Percentiles rank a stretch among this genome's conserved stretches.
Conservation (phyloP, 2,888 invertebrate species). For the Drosophila buzzatii region DNA sequence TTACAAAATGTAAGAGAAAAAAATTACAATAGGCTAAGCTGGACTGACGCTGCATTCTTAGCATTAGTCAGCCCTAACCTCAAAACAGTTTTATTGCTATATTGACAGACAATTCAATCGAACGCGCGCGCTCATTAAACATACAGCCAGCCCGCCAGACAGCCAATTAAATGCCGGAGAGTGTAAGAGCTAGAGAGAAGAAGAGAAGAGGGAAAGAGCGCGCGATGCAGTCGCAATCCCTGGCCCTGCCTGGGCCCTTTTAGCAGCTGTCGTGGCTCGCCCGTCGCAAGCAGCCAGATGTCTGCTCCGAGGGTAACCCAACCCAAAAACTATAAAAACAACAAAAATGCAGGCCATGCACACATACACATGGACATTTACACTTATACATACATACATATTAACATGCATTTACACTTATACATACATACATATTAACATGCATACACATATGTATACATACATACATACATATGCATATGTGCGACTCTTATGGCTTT, state of each 20-base stretch:
- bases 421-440: too few species aligned
- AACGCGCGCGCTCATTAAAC: slow-evolving; percentile 49
- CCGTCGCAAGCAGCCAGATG: slow-evolving; percentile 61
- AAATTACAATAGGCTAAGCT: neutral
- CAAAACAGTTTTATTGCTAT: slow-evolving; percentile 59
- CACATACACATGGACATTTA: slow-evolving; percentile 8
- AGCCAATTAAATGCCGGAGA: slow-evolving; percentile 50
- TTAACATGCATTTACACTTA: too few species aligned
- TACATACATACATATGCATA: neutral
- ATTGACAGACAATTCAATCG: slow-evolving; percentile 70
- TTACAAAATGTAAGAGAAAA: slow-evolving; percentile 14
- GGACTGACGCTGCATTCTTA: slow-evolving; percentile 26
- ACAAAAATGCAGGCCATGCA: slow-evolving; percentile 42
- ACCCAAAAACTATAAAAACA: slow-evolving; percentile 68
- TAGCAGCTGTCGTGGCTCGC: slow-evolving; percentile 62
- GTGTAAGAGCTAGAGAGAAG: slow-evolving; percentile 1
- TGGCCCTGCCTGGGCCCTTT: slow-evolving; percentile 45
- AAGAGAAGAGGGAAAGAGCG: slow-evolving; percentile 5
- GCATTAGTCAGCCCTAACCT: slow-evolving; percentile 47
- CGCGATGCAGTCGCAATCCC: slow-evolving; percentile 18
- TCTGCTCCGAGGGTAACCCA: slow-evolving; percentile 51
- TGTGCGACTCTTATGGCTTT: slow-evolving; percentile 68
- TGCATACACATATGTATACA: neutral
- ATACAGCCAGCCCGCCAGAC: slow-evolving; percentile 18
- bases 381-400: neutral